Percentiles rank a stretch among this genome's conserved stretches.
Evolutionary conservation across 2,113 vertebrate species (phyloP).

Genomic region (Atlantisia rogersi): DNA sequence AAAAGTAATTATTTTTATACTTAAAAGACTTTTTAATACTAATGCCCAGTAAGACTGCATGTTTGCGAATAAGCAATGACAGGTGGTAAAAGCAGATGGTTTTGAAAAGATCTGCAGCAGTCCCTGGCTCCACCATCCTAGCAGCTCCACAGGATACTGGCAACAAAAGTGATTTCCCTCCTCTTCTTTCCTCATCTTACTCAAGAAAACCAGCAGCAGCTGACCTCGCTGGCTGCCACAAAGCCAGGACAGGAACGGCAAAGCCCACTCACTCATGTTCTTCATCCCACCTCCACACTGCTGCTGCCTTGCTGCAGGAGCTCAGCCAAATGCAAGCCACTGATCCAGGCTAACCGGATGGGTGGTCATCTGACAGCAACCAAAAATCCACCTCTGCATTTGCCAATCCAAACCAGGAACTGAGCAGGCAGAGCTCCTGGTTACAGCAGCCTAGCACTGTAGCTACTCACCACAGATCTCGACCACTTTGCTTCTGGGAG

Average conservation of each 20-base stretch:
- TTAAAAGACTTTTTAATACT: background rate
- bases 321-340: accelerated
- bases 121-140: background rate
- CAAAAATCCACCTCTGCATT: background rate
- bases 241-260: background rate
- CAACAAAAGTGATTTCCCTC: background rate
- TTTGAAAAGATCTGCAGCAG: background rate
- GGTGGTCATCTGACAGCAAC: background rate
- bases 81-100: constrained; percentile 63
- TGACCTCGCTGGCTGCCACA: background rate
- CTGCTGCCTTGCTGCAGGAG: background rate
- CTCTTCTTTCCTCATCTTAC: background rate
- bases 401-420: background rate
- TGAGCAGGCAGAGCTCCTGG: background rate
- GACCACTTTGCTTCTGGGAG: background rate
- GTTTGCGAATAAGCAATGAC: constrained; percentile 37
- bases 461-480: background rate
- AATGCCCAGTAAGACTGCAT: background rate
- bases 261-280: background rate
- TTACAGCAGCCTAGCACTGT: background rate
- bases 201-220: background rate
- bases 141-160: background rate
- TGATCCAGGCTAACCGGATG: accelerated
- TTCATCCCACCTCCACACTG: background rate
- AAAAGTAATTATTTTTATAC: background rate